A percentile compares a stretch with the other conserved stretches of the same genome.
phyloP scores from a whole-genome alignment of 2,888 invertebrate species.

The Torymus aiolomorphi region DNA sequence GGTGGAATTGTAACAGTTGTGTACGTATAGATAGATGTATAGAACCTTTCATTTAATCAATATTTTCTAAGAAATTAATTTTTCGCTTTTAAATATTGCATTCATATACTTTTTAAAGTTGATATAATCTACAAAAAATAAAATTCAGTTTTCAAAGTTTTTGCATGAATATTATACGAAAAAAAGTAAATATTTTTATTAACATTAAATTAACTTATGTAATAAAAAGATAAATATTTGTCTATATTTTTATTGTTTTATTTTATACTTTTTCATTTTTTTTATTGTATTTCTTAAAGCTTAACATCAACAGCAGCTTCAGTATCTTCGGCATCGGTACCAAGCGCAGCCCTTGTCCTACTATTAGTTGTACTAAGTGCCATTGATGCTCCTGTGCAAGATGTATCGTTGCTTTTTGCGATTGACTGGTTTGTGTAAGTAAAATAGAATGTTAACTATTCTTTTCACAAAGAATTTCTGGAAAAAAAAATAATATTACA shows the following conservation, averaged over 20 bases:
- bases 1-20: conserved; percentile 92
- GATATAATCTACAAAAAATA: too few relatives aligned
- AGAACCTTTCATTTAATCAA: neutral
- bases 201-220: too few relatives aligned
- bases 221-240: too few relatives aligned
- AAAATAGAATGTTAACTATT: neutral
- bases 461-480: too few relatives aligned
- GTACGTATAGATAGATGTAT: conserved; percentile 77
- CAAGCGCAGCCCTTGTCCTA: conserved; percentile 89
- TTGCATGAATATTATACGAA: too few relatives aligned
- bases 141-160: too few relatives aligned
- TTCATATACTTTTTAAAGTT: too few relatives aligned
- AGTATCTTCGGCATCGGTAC: conserved; percentile 92
- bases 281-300: conserved; percentile 72
- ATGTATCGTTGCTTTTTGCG: conserved; percentile 89
- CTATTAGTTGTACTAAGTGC: conserved; percentile 88
- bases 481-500: neutral
- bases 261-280: conserved; percentile 13
- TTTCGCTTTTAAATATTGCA: neutral
- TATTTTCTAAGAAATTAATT: neutral
- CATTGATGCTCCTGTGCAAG: conserved; percentile 88
- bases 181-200: too few relatives aligned
- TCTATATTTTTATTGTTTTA: too few relatives aligned
- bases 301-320: conserved; percentile 90
- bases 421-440: conserved; percentile 95